Evolutionary conservation across 2,888 invertebrate genomes (phyloP).

Genomic region (Aelia acuminata): DNA sequence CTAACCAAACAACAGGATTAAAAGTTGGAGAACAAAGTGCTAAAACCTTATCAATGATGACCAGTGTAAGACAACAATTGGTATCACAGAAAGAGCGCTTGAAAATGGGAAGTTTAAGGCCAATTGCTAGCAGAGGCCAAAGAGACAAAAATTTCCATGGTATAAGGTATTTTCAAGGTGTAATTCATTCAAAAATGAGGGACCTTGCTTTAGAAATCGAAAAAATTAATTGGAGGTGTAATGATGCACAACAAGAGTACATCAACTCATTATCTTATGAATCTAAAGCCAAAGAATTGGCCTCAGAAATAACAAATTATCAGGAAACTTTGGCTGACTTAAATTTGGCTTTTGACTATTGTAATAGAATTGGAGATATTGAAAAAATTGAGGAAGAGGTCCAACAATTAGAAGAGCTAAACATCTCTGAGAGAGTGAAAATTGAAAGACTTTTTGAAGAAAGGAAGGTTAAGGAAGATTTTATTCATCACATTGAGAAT

Average conservation of each 20-base stretch:
- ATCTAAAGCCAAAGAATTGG: background rate
- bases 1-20: slow-evolving; percentile 28
- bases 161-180: background rate
- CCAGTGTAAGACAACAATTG: background rate
- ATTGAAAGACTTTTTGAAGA: background rate
- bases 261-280: background rate
- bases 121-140: background rate
- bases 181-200: slow-evolving; percentile 1
- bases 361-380: background rate
- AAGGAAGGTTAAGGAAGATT: background rate
- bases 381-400: background rate
- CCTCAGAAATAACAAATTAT: background rate
- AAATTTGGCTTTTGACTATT: background rate
- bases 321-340: background rate
- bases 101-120: background rate
- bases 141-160: background rate
- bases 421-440: background rate
- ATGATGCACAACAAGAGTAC: background rate
- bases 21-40: background rate
- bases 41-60: background rate
- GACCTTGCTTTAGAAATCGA: background rate
- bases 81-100: background rate
- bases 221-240: background rate
- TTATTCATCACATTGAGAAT: background rate
- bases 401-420: background rate